phyloP scores from a whole-genome alignment of 2,113 vertebrate genomes.

The Xenus cinereus region DNA sequence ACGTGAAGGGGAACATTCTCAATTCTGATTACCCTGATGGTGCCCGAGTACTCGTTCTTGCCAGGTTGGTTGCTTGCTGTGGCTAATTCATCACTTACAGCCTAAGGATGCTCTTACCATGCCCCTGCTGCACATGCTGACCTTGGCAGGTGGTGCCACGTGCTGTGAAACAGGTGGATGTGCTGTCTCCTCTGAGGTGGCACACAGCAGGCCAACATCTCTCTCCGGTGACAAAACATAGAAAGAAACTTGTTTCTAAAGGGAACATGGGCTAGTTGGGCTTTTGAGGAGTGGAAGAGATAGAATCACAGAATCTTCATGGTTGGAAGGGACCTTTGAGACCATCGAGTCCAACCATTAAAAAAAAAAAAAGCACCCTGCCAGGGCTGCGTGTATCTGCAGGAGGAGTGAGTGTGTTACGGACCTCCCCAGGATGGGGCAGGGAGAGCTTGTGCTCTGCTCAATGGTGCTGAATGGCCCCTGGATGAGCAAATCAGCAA shows the following conservation, averaged over 20 bases:
- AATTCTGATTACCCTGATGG: neutral
- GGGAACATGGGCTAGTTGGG: neutral
- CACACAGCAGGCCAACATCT: neutral
- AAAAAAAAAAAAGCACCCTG: neutral
- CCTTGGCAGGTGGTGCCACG: neutral
- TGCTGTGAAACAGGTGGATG: neutral
- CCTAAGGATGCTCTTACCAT: neutral
- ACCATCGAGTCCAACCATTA: too few species aligned
- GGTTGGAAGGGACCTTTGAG: too few species aligned
- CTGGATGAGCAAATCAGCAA: neutral
- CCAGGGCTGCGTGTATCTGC: neutral
- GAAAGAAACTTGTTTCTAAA: neutral
- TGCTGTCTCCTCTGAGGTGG: neutral
- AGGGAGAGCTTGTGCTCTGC: neutral
- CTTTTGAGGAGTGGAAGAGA: neutral
- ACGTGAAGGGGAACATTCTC: neutral
- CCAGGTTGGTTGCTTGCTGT: neutral
- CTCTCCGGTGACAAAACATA: neutral
- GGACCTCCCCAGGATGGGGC: neutral
- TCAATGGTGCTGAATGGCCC: neutral
- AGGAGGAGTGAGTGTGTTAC: neutral
- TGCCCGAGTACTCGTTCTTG: neutral
- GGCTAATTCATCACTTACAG: neutral
- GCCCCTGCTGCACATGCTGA: neutral
- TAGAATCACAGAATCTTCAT: too few species aligned